A percentile compares a stretch with the other conserved stretches of the same genome.
Conservation (phyloP, 2,888 invertebrate species). For the Sminthurinus aureus region DNA sequence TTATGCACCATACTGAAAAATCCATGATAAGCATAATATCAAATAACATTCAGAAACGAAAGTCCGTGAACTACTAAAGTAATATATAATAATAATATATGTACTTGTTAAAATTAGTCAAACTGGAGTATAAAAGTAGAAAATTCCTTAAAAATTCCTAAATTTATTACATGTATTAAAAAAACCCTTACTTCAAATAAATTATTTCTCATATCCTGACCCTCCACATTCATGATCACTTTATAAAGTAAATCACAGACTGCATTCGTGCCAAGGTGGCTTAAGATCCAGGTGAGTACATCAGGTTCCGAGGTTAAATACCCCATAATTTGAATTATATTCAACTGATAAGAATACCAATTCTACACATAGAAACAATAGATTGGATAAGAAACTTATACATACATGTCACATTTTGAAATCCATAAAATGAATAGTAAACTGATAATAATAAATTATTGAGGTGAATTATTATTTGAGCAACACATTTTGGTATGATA, state of each 20-base stretch:
- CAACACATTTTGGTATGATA: too few relatives aligned
- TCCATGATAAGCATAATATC: too few relatives aligned
- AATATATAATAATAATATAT: not conserved
- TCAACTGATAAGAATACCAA: constrained; percentile 91
- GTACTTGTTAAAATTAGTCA: too few relatives aligned
- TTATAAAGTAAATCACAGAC: constrained; percentile 91
- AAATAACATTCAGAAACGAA: too few relatives aligned
- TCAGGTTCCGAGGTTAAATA: constrained; percentile 84
- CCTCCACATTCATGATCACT: constrained; percentile 83
- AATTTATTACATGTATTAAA: not conserved
- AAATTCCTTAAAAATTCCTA: not conserved
- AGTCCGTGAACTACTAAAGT: too few relatives aligned
- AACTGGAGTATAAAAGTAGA: not conserved
- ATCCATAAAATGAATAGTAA: too few relatives aligned
- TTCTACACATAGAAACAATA: constrained; percentile 69
- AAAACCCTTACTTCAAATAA: constrained; percentile 71
- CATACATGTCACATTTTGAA: too few relatives aligned
- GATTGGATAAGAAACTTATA: too few relatives aligned
- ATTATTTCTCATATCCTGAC: constrained; percentile 74
- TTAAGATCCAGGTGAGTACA: constrained; percentile 85
- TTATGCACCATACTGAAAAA: too few relatives aligned
- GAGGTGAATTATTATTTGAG: not conserved
- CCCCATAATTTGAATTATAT: constrained; percentile 89
- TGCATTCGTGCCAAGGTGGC: constrained; percentile 92
- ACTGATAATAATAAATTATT: not conserved